Percentiles rank a stretch among this genome's conserved stretches.
phyloP scores from a whole-genome alignment of 2,113 vertebrate genomes.

The Leptobrachium leishanense region DNA sequence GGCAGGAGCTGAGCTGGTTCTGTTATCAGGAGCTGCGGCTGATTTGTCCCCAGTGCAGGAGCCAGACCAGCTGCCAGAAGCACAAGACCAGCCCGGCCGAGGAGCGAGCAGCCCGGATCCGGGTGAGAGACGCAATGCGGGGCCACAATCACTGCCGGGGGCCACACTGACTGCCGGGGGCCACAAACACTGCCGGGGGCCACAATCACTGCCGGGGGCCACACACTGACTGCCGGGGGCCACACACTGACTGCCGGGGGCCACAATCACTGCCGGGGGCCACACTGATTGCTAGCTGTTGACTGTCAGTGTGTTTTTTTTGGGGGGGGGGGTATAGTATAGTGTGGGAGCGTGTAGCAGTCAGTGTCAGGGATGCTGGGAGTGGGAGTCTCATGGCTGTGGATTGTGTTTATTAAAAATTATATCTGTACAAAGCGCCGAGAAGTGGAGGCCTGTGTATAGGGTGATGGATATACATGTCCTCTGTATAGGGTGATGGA shows the following conservation, averaged over 20 bases:
- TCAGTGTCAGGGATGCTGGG: too few species aligned
- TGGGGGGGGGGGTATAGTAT: too few species aligned
- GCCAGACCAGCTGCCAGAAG: constrained; percentile 65
- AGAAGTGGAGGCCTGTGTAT: too few species aligned
- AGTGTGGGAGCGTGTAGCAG: too few species aligned
- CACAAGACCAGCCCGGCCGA: constrained; percentile 70
- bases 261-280: neutral
- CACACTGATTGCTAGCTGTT: too few species aligned
- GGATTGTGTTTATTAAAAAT: too few species aligned
- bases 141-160: neutral
- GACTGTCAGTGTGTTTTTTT: too few species aligned
- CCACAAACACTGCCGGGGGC: neutral
- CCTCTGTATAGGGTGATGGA: too few species aligned
- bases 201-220: neutral
- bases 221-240: neutral
- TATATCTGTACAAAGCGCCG: too few species aligned
- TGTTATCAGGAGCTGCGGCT: constrained; percentile 72
- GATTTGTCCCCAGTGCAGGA: constrained; percentile 70
- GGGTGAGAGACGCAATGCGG: constrained; percentile 68
- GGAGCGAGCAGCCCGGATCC: constrained; percentile 69
- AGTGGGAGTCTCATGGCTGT: too few species aligned
- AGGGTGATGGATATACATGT: too few species aligned
- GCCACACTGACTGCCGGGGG: neutral
- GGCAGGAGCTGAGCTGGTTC: constrained; percentile 68
- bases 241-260: neutral